Base-by-base conservation (phyloP, 1,140 invertebrate species). In the Trichonephila inaurata region DNA sequence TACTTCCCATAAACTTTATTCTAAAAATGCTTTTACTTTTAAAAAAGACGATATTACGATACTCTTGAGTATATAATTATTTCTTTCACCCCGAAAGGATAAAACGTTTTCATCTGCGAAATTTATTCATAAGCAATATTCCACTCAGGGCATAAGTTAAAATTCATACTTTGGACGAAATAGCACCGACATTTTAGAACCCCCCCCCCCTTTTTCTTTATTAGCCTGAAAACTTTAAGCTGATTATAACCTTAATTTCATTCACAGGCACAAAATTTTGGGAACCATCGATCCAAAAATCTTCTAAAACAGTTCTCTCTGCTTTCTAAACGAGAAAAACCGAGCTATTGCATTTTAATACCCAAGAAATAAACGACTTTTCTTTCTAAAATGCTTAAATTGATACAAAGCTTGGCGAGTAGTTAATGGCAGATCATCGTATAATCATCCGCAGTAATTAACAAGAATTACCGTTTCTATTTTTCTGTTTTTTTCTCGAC, bases 401-500 rank as follows among this genome's bases (percentile, higher is more conserved):
- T 28, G 72, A 77, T 77, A 19, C 12, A 77, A 77, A 24, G 66
- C n/a, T 69, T 69, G 21, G 1, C 72, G 16, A 10, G 7, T 6
- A 33, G 72, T 28, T 77, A 77, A 77, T 40, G 72, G 33, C 28
- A 77, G 14, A 64, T 64, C 62, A 19, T 64, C 62, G 21, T 16
- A 64, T 64, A 64, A 64, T 18, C 72, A 33, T 33, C 10, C 72
- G 19, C 10, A 77, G 72, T 85, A 85, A 85, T 85, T 85, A 85
- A 85, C 83, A 85, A 21, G 83, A 85, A 85, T 85, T 77, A 77
- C 72, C 18, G 82, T 83, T 83, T 51, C 82, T n/a, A n/a, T 60
- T 60, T 83, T 51, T 21, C 44, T 19, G 14, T 83, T 83, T 83
- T 83, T 82, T 82, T 58, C n/a, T 7, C 19, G n/a, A 87, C 58